Evolutionary conservation across 2,113 vertebrate species (phyloP).

Genomic region (Telmatochromis sp.): DNA sequence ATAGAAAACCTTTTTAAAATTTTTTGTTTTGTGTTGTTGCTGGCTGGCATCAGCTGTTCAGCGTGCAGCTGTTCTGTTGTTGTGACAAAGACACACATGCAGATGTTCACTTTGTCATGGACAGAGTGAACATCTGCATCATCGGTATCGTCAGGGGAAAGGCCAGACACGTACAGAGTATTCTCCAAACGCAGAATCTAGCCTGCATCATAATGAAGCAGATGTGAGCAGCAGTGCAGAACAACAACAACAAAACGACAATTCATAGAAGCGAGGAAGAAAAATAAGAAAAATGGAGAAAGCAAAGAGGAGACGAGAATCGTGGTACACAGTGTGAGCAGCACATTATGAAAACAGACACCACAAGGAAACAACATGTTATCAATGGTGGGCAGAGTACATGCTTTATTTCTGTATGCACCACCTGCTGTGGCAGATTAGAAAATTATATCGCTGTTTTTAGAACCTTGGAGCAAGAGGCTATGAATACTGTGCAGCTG

Average conservation of each 20-base stretch:
- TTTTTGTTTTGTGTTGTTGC: rapidly evolving
- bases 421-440: constrained; percentile 46
- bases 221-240: background rate
- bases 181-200: background rate
- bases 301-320: background rate
- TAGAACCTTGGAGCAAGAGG: background rate
- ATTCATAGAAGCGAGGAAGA: background rate
- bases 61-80: background rate
- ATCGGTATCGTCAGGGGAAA: background rate
- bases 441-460: constrained; percentile 20
- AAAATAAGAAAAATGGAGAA: background rate
- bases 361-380: constrained; percentile 15
- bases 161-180: background rate
- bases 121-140: background rate
- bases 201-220: background rate
- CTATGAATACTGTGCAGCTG: constrained; percentile 29
- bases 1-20: background rate
- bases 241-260: background rate
- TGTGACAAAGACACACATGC: background rate
- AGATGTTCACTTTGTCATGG: too few species aligned
- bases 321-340: rapidly evolving
- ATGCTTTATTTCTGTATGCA: constrained; percentile 23
- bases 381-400: background rate
- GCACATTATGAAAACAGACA: background rate
- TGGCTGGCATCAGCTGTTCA: background rate